phyloP scores from a whole-genome alignment of 1,140 invertebrate species.

The Calliphora vicina region DNA sequence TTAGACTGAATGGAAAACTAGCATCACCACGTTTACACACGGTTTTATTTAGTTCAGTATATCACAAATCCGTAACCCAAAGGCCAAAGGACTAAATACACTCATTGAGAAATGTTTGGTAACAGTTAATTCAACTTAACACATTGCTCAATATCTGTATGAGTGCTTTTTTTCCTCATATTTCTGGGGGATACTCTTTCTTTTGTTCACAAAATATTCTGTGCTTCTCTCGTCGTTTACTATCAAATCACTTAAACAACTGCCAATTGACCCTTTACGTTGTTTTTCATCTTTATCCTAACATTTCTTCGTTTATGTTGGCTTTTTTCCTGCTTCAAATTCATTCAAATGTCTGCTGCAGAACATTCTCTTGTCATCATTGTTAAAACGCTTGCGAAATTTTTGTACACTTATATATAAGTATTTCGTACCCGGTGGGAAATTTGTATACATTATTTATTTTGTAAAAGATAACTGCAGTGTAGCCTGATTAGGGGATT shows the following conservation, averaged over 20 bases:
- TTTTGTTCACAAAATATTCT: not conserved
- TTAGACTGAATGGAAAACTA: too few relatives aligned
- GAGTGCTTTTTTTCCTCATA: not conserved
- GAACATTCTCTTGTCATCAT: not conserved
- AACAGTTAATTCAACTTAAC: conserved; percentile 30
- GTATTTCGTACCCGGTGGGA: too few relatives aligned
- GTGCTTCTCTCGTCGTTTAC: not conserved
- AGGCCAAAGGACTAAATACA: not conserved
- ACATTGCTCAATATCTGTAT: not conserved
- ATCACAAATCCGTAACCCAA: not conserved
- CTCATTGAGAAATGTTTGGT: not conserved
- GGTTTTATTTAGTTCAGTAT: not conserved
- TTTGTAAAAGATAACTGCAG: too few relatives aligned
- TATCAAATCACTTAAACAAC: conserved; percentile 25
- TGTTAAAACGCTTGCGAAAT: not conserved
- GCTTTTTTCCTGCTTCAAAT: too few relatives aligned
- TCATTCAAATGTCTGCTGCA: conserved; percentile 13
- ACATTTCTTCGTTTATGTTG: not conserved
- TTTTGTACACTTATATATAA: too few relatives aligned
- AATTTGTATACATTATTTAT: too few relatives aligned
- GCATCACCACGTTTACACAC: not conserved
- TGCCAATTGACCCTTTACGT: conserved; percentile 30
- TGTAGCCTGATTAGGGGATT: too few relatives aligned
- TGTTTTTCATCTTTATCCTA: not conserved
- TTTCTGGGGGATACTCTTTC: too few relatives aligned